These are phyloP conservation scores for Notechis scutatus DNA, from an alignment of 2,113 vertebrate genomes.

Conservation along the genomic window DNA sequence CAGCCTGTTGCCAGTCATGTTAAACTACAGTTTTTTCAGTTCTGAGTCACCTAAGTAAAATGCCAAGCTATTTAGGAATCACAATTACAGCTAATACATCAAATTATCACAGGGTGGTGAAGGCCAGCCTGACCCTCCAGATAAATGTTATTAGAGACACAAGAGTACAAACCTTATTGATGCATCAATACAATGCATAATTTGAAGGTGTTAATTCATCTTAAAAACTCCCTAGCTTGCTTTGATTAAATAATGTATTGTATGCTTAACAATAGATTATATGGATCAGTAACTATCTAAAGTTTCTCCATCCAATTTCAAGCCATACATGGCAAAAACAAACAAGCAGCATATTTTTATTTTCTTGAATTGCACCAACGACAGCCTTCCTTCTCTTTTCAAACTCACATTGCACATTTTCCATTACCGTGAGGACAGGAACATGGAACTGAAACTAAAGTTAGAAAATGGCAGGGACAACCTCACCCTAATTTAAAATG, in stretches of 20 bases:
- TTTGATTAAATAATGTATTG: background rate
- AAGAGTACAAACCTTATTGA: background rate
- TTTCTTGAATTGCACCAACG: background rate
- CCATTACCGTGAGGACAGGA: background rate
- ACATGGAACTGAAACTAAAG: background rate
- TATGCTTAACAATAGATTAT: background rate
- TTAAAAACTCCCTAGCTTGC: background rate
- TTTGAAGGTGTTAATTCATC: background rate
- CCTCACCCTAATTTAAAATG: conserved; percentile 18
- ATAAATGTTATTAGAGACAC: background rate
- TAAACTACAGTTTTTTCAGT: background rate
- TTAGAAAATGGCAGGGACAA: conserved; percentile 23
- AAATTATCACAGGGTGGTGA: background rate
- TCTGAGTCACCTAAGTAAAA: background rate
- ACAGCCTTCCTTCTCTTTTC: rapidly evolving
- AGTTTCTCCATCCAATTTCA: background rate
- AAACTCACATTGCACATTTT: background rate
- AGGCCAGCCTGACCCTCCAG: background rate
- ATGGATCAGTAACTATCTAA: background rate
- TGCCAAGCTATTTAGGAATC: background rate
- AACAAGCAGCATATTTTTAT: background rate
- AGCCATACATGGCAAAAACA: background rate
- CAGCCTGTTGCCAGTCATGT: background rate
- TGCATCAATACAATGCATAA: background rate
- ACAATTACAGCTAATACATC: background rate